Conservation (phyloP, 2,797 vertebrate genomes). For the Sebastes steindachneri region DNA sequence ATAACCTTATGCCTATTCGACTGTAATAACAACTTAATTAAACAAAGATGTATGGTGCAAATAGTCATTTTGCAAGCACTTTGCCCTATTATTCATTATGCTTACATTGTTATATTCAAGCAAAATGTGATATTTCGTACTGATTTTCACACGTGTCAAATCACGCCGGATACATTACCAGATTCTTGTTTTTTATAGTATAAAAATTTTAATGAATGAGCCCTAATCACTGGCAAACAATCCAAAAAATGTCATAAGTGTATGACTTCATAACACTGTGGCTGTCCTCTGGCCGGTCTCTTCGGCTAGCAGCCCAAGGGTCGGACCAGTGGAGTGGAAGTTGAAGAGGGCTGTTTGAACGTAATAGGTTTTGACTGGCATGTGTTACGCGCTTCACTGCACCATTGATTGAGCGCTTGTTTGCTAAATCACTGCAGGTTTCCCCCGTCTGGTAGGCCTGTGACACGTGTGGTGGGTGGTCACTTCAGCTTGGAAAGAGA, state of each 20-base stretch:
- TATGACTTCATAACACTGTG: slow-evolving; percentile 48
- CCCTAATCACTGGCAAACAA: not conserved
- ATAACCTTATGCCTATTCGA: not conserved
- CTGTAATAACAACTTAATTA: not conserved
- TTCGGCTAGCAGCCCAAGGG: slow-evolving; percentile 86
- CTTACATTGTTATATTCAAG: not conserved
- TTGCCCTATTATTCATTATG: not conserved
- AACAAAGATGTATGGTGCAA: not conserved
- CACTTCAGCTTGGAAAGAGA: slow-evolving; percentile 66
- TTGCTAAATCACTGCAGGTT: slow-evolving; percentile 95
- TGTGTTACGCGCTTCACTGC: slow-evolving; percentile 91
- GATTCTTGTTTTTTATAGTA: too few species aligned
- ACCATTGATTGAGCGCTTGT: slow-evolving; percentile 95
- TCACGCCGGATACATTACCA: not conserved
- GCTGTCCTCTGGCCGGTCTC: slow-evolving; percentile 82
- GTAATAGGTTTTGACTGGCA: slow-evolving; percentile 96
- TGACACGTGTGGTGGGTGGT: slow-evolving; percentile 85
- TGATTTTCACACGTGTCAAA: not conserved
- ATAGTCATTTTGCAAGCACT: not conserved
- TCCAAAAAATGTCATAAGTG: slow-evolving; percentile 2
- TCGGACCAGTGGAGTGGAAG: slow-evolving; percentile 89
- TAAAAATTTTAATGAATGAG: not conserved
- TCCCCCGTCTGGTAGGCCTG: slow-evolving; percentile 85
- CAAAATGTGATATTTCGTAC: not conserved
- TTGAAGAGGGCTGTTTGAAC: slow-evolving; percentile 89